These are phyloP conservation scores for Carassius carassius DNA, from an alignment of 2,113 vertebrate genomes.

Conservation along the genomic window DNA sequence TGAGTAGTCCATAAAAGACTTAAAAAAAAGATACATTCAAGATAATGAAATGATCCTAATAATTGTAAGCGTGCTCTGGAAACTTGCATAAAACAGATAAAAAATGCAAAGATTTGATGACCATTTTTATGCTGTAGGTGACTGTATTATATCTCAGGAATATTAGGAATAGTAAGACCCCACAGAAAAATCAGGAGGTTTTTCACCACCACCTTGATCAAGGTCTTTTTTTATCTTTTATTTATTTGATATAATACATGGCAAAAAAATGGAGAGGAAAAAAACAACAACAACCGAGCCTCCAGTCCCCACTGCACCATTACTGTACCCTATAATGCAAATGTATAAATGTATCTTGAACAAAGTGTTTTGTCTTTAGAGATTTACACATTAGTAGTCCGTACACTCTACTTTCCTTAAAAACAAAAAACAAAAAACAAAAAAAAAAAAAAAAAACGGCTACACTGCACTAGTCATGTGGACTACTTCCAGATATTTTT, in stretches of 20 bases:
- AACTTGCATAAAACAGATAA: background rate
- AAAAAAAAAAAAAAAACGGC: background rate
- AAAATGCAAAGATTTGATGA: background rate
- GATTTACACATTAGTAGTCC: background rate
- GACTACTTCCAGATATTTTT: slow-evolving; percentile 4
- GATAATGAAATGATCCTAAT: slow-evolving; percentile 4
- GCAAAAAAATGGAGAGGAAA: background rate
- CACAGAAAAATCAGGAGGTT: background rate
- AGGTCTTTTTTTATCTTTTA: background rate
- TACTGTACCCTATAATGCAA: background rate
- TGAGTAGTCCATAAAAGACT: background rate
- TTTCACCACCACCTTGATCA: background rate
- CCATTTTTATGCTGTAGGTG: slow-evolving; percentile 12
- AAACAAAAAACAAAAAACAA: background rate
- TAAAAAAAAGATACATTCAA: slow-evolving; percentile 7
- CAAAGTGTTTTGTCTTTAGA: background rate
- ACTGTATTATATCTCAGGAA: background rate
- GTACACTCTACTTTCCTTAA: background rate
- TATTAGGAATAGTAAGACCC: background rate
- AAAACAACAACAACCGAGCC: background rate
- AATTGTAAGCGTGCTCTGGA: background rate
- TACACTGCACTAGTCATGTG: background rate
- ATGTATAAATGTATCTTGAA: background rate
- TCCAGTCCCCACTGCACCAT: background rate
- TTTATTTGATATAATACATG: background rate